phyloP scores from a whole-genome alignment of 2,888 invertebrate species.

The Drosophila stalkeri region DNA sequence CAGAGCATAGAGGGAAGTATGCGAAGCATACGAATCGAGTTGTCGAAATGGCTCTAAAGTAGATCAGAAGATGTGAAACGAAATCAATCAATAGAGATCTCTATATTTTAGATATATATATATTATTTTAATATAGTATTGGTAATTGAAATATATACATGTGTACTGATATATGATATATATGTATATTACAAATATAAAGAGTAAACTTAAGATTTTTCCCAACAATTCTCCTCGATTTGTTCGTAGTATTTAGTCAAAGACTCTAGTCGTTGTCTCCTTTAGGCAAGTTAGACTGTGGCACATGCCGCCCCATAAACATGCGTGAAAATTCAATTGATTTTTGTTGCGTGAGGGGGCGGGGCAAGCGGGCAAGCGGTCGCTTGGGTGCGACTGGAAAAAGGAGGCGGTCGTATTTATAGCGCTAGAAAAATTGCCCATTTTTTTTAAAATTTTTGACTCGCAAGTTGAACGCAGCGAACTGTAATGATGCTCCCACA shows the following conservation, averaged over 20 bases:
- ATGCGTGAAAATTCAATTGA: constrained; percentile 80
- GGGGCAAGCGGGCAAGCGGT: neutral
- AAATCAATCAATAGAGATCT: neutral
- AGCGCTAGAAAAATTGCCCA: constrained; percentile 68
- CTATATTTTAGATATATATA: neutral
- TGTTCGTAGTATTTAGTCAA: neutral
- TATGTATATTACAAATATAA: neutral
- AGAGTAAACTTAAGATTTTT: neutral
- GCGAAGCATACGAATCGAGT: neutral
- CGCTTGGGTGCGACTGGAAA: constrained; percentile 13
- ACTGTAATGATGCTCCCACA: constrained; percentile 7
- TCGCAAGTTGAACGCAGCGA: constrained; percentile 16
- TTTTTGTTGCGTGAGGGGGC: constrained; percentile 42
- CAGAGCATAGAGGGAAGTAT: neutral
- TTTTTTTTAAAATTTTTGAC: constrained; percentile 20
- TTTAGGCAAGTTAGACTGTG: constrained; percentile 33
- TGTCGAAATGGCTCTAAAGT: neutral
- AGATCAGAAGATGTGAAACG: neutral
- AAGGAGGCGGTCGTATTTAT: constrained; percentile 66
- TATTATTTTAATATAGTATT: no score
- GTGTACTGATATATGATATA: neutral
- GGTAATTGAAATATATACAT: no score
- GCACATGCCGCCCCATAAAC: constrained; percentile 62
- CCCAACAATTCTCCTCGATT: neutral
- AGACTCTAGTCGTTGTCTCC: neutral